These are phyloP conservation scores for Aplysina aerophoba DNA, from an alignment of 37 sponge, comb jelly and placozoan species.

Conservation along the genomic window DNA sequence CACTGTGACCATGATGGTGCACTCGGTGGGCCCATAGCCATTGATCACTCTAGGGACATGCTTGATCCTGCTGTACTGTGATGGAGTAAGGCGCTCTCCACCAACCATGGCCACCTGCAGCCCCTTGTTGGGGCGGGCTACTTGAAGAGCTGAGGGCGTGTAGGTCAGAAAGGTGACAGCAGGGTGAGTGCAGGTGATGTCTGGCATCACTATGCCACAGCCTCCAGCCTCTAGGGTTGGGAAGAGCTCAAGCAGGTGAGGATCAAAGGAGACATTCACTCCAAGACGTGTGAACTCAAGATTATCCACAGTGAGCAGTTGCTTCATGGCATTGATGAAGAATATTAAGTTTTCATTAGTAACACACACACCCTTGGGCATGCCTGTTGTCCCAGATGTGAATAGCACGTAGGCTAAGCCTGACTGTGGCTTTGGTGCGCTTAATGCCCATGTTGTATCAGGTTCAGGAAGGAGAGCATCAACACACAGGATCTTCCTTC, in stretches of 20 bases:
- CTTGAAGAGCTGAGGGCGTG: constrained; percentile 19
- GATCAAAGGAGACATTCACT: constrained; percentile 35
- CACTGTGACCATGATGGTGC: constrained; percentile 37
- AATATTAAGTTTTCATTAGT: constrained; percentile 19
- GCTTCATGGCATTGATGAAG: not conserved
- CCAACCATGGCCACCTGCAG: constrained; percentile 27
- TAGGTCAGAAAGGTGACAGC: constrained; percentile 1
- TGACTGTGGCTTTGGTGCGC: not conserved
- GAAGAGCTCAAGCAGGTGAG: constrained; percentile 31
- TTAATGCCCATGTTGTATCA: not conserved
- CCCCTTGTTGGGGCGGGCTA: not conserved
- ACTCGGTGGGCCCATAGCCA: constrained; percentile 53
- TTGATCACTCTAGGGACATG: constrained; percentile 30
- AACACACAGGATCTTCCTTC: not conserved
- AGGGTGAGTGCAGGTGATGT: not conserved
- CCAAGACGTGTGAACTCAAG: constrained; percentile 14
- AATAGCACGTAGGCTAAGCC: constrained; percentile 37
- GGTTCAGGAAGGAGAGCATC: not conserved
- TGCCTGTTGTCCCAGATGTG: constrained; percentile 65
- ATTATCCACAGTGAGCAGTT: not conserved
- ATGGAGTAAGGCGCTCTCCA: constrained; percentile 29
- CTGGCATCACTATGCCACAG: constrained; percentile 21
- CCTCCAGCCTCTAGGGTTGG: constrained; percentile 43
- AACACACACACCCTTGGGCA: constrained; percentile 56
- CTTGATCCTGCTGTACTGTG: not conserved